Percentiles rank a stretch among this genome's conserved stretches.
phyloP scores from a whole-genome alignment of 2,888 invertebrate genomes.

The Hirudinaria manillensis region DNA sequence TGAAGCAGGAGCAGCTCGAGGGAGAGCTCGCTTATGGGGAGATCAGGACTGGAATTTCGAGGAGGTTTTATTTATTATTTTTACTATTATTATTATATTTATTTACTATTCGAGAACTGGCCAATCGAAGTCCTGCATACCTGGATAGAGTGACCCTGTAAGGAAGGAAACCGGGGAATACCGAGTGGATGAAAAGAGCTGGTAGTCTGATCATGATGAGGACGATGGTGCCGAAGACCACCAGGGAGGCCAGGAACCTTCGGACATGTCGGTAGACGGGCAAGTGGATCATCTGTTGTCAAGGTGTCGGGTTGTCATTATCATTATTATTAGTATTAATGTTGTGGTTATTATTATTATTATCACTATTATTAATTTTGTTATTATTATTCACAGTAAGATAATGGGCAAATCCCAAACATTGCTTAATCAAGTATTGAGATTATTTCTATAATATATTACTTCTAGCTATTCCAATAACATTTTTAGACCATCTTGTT shows the following conservation, averaged over 20 bases:
- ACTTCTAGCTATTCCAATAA: no score
- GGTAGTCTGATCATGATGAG: constrained; percentile 93
- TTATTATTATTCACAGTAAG: neutral
- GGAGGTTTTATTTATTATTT: neutral
- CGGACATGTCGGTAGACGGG: constrained; percentile 84
- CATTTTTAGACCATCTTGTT: no score
- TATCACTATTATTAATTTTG: no score
- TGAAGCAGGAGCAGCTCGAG: constrained; percentile 76
- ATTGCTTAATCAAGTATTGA: no score
- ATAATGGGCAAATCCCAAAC: neutral
- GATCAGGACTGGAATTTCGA: constrained; percentile 50
- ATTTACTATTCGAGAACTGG: neutral
- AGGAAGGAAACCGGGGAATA: constrained; percentile 75
- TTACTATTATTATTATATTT: neutral
- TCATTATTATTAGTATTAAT: neutral
- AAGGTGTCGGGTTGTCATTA: neutral
- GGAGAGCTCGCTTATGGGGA: constrained; percentile 80
- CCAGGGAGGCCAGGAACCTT: constrained; percentile 82
- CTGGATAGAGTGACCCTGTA: constrained; percentile 74
- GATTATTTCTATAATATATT: no score
- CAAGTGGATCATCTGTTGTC: constrained; percentile 84
- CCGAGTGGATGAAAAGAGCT: constrained; percentile 72
- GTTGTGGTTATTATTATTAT: no score
- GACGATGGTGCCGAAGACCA: constrained; percentile 82
- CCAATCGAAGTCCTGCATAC: constrained; percentile 34